Conservation (phyloP, 1,140 invertebrate species). For the Drosophila triauraria region DNA sequence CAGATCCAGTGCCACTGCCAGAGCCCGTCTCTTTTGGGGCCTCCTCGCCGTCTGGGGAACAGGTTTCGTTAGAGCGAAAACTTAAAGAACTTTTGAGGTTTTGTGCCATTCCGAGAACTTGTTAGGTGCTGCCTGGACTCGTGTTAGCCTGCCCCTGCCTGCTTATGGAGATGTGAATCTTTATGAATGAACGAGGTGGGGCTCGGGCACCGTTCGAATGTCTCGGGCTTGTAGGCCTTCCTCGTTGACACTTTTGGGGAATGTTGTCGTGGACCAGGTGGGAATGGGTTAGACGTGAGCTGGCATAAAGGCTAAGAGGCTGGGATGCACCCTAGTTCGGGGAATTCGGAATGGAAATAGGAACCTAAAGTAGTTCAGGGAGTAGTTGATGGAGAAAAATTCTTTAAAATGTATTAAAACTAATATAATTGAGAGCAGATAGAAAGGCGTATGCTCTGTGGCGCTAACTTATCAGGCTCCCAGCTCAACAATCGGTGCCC, state of each 20-base stretch:
- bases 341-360: constrained; percentile 1
- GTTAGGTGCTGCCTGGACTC: constrained; percentile 51
- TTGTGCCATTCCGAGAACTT: constrained; percentile 72
- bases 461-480: no score
- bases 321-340: constrained; percentile 11
- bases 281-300: constrained; percentile 66
- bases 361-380: not conserved
- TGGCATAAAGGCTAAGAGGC: constrained; percentile 29
- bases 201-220: constrained; percentile 4
- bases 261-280: constrained; percentile 18
- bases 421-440: no score
- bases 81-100: constrained; percentile 45
- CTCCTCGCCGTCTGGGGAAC: constrained; percentile 30
- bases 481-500: not conserved
- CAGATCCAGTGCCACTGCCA: not conserved
- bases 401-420: no score
- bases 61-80: constrained; percentile 55
- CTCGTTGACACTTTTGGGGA: constrained; percentile 50
- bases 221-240: constrained; percentile 31
- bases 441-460: not conserved
- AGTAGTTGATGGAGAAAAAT: no score
- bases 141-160: constrained; percentile 24
- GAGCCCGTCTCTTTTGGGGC: constrained; percentile 4
- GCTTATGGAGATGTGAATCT: constrained; percentile 67
- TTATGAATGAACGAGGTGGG: constrained; percentile 64